These are phyloP conservation scores for Phaenicophaeus curvirostris DNA, from an alignment of 2,797 vertebrate genomes.

Conservation along the genomic window DNA sequence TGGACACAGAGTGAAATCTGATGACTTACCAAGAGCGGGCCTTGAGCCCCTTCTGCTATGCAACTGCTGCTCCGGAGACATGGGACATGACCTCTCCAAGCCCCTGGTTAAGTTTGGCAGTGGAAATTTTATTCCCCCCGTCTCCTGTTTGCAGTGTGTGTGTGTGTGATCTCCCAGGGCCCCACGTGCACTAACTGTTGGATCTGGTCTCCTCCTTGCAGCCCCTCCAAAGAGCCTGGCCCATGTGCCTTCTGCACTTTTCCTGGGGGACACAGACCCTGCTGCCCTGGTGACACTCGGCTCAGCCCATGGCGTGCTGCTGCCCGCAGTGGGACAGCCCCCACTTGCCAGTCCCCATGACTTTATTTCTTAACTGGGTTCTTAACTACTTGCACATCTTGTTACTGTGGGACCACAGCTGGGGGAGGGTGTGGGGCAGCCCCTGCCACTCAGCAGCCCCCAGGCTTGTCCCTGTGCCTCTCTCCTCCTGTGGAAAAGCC, in stretches of 20 bases:
- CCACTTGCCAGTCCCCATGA: not conserved
- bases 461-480: slow-evolving; percentile 44
- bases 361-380: slow-evolving; percentile 32
- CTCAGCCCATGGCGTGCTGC: fast-evolving
- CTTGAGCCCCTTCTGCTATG: slow-evolving; percentile 35
- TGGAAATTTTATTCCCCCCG: not conserved
- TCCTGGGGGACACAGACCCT: not conserved
- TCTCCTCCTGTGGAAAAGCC: slow-evolving; percentile 56
- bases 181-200: not conserved
- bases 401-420: slow-evolving; percentile 48
- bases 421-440: not conserved
- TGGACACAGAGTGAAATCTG: not conserved
- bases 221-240: slow-evolving; percentile 60
- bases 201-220: not conserved
- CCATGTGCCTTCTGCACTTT: slow-evolving; percentile 62
- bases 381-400: slow-evolving; percentile 64
- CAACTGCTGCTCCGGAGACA: not conserved
- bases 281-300: not conserved
- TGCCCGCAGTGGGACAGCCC: not conserved
- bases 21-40: not conserved
- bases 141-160: not conserved
- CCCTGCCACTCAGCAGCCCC: slow-evolving; percentile 7
- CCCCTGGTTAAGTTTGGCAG: not conserved
- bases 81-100: not conserved
- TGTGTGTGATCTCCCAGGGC: slow-evolving; percentile 1